Percentiles rank a stretch among this genome's conserved stretches.
Conservation (phyloP, 1,140 invertebrate genomes). For the Drosophila serrata region DNA sequence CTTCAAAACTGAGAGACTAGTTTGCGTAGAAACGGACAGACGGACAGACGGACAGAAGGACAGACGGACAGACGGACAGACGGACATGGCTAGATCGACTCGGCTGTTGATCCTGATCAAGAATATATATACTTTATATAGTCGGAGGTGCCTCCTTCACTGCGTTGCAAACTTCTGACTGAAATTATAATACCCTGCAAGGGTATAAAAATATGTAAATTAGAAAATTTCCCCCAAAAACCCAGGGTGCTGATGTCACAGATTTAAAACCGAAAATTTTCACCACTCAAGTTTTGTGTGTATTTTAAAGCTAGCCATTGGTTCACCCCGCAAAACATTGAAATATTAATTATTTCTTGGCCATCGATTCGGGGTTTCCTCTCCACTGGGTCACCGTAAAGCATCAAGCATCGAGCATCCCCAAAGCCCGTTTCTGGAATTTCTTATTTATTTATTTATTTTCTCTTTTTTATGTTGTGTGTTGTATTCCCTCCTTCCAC, state of each 20-base stretch:
- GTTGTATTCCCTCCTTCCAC: background rate
- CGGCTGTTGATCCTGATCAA: too few relatives aligned
- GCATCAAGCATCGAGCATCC: conserved; percentile 12
- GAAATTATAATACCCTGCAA: too few relatives aligned
- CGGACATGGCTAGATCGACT: too few relatives aligned
- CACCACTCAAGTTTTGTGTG: background rate
- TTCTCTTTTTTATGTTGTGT: background rate
- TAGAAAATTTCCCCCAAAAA: background rate
- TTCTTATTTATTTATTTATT: conserved; percentile 12
- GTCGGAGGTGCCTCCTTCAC: too few relatives aligned
- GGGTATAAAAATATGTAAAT: background rate
- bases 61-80: too few relatives aligned
- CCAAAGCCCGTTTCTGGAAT: conserved; percentile 4
- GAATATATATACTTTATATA: too few relatives aligned
- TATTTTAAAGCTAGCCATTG: background rate
- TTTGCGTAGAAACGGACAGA: too few relatives aligned
- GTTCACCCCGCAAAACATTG: conserved; percentile 13
- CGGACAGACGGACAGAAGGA: too few relatives aligned
- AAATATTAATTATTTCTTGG: conserved; percentile 41
- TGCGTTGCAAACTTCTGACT: too few relatives aligned
- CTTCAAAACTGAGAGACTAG: too few relatives aligned
- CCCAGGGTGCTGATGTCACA: background rate
- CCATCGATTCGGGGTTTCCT: conserved; percentile 25
- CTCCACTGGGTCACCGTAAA: conserved; percentile 32
- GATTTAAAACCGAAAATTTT: background rate